Evolutionary conservation across 2,888 invertebrate species (phyloP).

Genomic region (Nysson spinosus): DNA sequence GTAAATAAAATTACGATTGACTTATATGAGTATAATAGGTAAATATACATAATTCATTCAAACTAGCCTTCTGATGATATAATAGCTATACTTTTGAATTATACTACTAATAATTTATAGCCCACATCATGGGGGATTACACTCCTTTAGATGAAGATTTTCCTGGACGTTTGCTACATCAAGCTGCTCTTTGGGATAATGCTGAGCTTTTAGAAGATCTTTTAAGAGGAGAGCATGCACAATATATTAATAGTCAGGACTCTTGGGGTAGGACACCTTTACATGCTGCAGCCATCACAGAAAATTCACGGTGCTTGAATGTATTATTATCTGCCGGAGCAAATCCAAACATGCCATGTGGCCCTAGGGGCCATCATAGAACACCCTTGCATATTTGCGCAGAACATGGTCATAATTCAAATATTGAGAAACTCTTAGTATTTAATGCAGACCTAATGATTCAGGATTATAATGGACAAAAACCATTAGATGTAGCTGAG

Average conservation of each 20-base stretch:
- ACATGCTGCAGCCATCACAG: slow-evolving; percentile 90
- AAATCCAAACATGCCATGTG: slow-evolving; percentile 84
- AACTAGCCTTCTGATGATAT: background rate
- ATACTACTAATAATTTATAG: too few relatives aligned
- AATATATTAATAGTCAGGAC: slow-evolving; percentile 85
- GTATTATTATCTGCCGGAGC: slow-evolving; percentile 86
- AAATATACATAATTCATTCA: slow-evolving; percentile 9
- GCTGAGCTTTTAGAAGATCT: slow-evolving; percentile 90
- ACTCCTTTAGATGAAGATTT: slow-evolving; percentile 91
- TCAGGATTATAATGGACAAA: slow-evolving; percentile 84
- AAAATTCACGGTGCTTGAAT: slow-evolving; percentile 86
- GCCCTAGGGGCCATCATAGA: slow-evolving; percentile 84
- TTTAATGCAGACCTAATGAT: slow-evolving; percentile 83
- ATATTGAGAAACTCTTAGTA: slow-evolving; percentile 83
- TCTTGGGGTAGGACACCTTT: slow-evolving; percentile 87
- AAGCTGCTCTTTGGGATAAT: slow-evolving; percentile 94
- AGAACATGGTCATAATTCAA: slow-evolving; percentile 87
- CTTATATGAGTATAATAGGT: slow-evolving; percentile 16
- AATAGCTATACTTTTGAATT: background rate
- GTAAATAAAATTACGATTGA: slow-evolving; percentile 9
- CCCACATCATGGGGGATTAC: slow-evolving; percentile 80
- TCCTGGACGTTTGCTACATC: slow-evolving; percentile 87
- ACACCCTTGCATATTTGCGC: slow-evolving; percentile 90
- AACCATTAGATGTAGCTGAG: slow-evolving; percentile 85
- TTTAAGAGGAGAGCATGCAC: slow-evolving; percentile 83